phyloP scores from a whole-genome alignment of 2,113 vertebrate species.

The Sinocyclocheilus maitianheensis region DNA sequence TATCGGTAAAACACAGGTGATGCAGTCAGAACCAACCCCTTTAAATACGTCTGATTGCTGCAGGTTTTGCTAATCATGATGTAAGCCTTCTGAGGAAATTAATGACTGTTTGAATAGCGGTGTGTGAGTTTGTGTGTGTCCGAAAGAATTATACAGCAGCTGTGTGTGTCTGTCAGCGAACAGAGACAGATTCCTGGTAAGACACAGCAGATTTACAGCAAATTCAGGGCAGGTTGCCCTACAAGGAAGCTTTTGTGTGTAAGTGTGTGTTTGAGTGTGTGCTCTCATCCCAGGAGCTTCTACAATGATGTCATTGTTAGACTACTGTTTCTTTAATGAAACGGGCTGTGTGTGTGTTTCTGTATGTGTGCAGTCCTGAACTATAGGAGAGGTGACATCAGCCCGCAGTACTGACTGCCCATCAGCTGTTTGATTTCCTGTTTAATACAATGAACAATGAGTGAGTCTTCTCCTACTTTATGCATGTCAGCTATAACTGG shows the following conservation, averaged over 20 bases:
- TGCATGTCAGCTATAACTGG: neutral
- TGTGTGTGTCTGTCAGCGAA: slow-evolving; percentile 70
- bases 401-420: slow-evolving; percentile 16
- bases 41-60: neutral
- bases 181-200: slow-evolving; percentile 65
- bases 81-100: neutral
- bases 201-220: slow-evolving; percentile 66
- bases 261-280: slow-evolving; percentile 41
- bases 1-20: neutral
- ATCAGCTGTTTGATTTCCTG: slow-evolving; percentile 56
- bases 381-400: slow-evolving; percentile 36
- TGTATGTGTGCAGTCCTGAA: slow-evolving; percentile 23
- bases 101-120: neutral
- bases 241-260: slow-evolving; percentile 47
- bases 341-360: slow-evolving; percentile 25
- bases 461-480: neutral
- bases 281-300: slow-evolving; percentile 32
- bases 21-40: neutral
- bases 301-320: slow-evolving; percentile 53
- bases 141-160: slow-evolving; percentile 65
- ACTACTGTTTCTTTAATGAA: slow-evolving; percentile 36
- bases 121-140: slow-evolving; percentile 53
- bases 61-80: neutral
- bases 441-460: slow-evolving; percentile 45
- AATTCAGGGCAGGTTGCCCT: slow-evolving; percentile 50